Percentiles rank a stretch among this genome's conserved stretches.
phyloP scores from a whole-genome alignment of 2,888 invertebrate species.

The Trissonchulus latispiculum region DNA sequence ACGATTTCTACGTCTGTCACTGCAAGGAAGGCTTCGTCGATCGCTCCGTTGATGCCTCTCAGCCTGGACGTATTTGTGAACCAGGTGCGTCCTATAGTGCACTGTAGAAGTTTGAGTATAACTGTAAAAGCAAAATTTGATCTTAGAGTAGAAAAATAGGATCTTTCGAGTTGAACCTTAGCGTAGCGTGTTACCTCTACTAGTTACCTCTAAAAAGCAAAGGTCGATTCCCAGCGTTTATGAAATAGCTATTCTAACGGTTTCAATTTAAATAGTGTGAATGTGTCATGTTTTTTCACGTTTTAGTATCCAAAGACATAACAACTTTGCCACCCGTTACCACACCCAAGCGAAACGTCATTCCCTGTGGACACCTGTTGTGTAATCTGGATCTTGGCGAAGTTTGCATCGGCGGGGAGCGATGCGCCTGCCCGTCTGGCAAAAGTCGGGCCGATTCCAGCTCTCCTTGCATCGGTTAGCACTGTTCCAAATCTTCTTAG shows the following conservation, averaged over 20 bases:
- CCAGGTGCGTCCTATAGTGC: too few relatives aligned
- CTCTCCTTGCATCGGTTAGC: constrained; percentile 30
- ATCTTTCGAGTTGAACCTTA: too few relatives aligned
- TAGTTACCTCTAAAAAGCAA: too few relatives aligned
- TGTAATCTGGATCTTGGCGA: constrained; percentile 19
- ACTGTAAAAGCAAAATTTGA: too few relatives aligned
- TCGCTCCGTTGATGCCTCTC: constrained; percentile 32
- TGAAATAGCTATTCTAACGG: too few relatives aligned
- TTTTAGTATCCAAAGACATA: background rate
- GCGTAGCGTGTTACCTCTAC: too few relatives aligned
- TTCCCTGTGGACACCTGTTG: constrained; percentile 4
- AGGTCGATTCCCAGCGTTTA: too few relatives aligned
- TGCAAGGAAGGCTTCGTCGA: constrained; percentile 40
- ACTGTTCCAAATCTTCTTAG: too few relatives aligned
- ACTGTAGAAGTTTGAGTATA: too few relatives aligned
- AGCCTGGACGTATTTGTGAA: constrained; percentile 36
- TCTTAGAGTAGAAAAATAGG: too few relatives aligned
- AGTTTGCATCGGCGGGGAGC: constrained; percentile 38
- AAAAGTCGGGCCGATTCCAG: constrained; percentile 33
- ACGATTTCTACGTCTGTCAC: constrained; percentile 34
- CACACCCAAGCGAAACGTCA: background rate
- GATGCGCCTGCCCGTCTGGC: constrained; percentile 39
- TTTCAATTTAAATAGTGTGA: too few relatives aligned
- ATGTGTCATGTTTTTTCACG: too few relatives aligned
- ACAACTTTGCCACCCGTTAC: background rate